Base-by-base conservation (phyloP, 1,140 invertebrate genomes). In the Drosophila nigromelanica region DNA sequence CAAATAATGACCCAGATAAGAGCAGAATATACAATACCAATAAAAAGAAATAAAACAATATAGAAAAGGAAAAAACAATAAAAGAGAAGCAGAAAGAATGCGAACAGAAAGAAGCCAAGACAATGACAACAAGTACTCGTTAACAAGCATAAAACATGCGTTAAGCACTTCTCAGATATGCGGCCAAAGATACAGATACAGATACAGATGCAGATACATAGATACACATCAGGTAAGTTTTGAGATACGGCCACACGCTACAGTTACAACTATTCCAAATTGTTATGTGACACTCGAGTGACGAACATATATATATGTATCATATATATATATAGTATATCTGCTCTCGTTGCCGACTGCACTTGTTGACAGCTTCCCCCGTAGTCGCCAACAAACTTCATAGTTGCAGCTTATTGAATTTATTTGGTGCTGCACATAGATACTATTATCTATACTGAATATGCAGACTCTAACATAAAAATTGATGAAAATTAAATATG, bases 1-100 rank as follows among this genome's bases (percentile, higher is more conserved):
- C 55, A 55, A 58, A 72, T 61, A 68, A 68, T 73, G 70, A 61
- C 63, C 64, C 33, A 86, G 82, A 86, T 86, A 86, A 87, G 75
- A 60, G 55, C 14, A 48, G 75, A 87, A 86, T 86, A 73, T 69
- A 74, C 73, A 73, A 66, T 61, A 54, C 78, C 70, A 74, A 43
- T 73, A 69, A 73, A 50, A 33, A n/a, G 33, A 14, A 50, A 24
- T 33, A 6, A 27, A 5, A 55, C 15, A 69, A 24, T 15, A 37
- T 3, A 40, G 3, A 30, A 7, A 21, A 11, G n/a, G 18, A 11
- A 7, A 10, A 15, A 39, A 8, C 11, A 7, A 54, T n/a, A 69
- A 27, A 39, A 40, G 1, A 39, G 5, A 39, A 8, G 45, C 11
- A 11, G 18, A 6, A n/a, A 43, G 21, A 67, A 42, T 60, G 45